phyloP scores from a whole-genome alignment of 2,113 vertebrate genomes.

The Tachysurus fulvidraco region DNA sequence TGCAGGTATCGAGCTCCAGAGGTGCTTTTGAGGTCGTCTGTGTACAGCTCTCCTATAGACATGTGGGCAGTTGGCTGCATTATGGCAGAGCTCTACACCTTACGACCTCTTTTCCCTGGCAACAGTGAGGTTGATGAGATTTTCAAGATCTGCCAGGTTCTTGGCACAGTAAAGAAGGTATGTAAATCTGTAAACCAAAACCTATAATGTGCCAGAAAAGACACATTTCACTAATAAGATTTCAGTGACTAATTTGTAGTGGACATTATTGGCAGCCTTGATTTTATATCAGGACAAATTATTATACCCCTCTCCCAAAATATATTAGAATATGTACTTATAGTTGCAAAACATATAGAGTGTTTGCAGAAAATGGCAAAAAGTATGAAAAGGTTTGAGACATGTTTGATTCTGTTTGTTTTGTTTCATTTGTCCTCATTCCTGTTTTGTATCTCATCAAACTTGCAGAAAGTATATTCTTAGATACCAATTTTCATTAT shows the following conservation, averaged over 20 bases:
- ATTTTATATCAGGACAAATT: not conserved
- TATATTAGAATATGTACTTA: not conserved
- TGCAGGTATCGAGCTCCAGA: conserved; percentile 96
- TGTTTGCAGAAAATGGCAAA: not conserved
- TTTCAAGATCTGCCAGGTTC: conserved; percentile 98
- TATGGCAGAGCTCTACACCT: conserved; percentile 94
- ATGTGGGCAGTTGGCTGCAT: conserved; percentile 98
- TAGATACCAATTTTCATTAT: not conserved
- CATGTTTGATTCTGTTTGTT: not conserved
- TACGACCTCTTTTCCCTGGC: conserved; percentile 96
- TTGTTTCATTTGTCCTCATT: not conserved
- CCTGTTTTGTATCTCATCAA: not conserved
- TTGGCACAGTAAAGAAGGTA: conserved; percentile 95
- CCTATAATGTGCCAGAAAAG: not conserved
- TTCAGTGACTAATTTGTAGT: not conserved
- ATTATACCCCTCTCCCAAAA: not conserved
- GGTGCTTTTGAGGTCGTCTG: conserved; percentile 86
- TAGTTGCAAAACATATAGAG: not conserved
- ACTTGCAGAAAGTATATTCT: not conserved
- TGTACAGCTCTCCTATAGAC: conserved; percentile 95
- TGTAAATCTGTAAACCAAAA: conserved; percentile 40
- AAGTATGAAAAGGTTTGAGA: not conserved
- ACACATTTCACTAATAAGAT: too few relatives aligned
- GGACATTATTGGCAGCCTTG: not conserved
- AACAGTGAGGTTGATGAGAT: conserved; percentile 98